Conservation (phyloP, 2,888 invertebrate genomes). For the Drosophila sordidula region DNA sequence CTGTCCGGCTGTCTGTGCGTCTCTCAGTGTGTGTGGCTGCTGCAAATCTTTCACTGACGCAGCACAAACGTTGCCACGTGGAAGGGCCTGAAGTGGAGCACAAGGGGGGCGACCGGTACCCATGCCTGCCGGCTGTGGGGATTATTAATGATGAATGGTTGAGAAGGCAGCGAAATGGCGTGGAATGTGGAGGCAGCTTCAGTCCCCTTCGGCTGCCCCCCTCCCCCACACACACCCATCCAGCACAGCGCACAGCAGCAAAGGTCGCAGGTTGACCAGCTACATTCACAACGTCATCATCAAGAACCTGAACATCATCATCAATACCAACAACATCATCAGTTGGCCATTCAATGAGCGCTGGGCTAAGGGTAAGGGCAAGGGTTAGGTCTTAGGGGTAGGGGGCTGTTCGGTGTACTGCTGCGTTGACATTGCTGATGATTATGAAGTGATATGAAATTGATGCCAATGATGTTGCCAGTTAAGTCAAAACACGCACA, state of each 20-base stretch:
- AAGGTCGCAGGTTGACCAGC: conserved; percentile 53
- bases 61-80: conserved; percentile 69
- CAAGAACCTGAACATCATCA: conserved; percentile 23
- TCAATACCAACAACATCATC: conserved; percentile 18
- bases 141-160: conserved; percentile 79
- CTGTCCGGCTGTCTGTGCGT: conserved; percentile 6
- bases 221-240: too few relatives aligned
- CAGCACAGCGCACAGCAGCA: neutral
- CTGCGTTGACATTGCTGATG: conserved; percentile 73
- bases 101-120: conserved; percentile 8
- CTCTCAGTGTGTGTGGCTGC: conserved; percentile 35
- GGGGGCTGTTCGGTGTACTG: conserved; percentile 19
- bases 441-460: conserved; percentile 78
- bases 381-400: conserved; percentile 2
- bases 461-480: conserved; percentile 77
- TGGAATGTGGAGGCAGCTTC: conserved; percentile 61
- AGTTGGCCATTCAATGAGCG: conserved; percentile 25
- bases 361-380: conserved; percentile 2
- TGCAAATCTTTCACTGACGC: conserved; percentile 77
- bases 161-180: conserved; percentile 77
- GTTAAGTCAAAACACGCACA: conserved; percentile 72
- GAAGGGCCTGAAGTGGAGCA: conserved; percentile 15
- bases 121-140: conserved; percentile 55
- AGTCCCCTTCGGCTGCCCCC: neutral
- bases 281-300: conserved; percentile 29